Conservation (phyloP, 2,888 invertebrate genomes). For the Drosophila setosimentum region DNA sequence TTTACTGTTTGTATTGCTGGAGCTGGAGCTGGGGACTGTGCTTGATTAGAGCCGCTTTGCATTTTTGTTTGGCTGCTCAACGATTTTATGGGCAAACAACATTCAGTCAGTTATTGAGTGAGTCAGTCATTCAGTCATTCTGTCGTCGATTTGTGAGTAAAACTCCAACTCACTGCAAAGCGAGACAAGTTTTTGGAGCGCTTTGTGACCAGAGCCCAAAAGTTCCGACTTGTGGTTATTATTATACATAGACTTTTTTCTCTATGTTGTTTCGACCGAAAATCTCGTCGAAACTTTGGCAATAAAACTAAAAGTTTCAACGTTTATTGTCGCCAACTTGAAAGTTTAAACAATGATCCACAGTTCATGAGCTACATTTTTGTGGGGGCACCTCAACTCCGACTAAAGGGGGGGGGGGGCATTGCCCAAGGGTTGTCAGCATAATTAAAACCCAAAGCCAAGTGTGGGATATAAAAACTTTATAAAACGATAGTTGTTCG, state of each 20-base stretch:
- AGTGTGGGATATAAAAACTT: constrained; percentile 56
- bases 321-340: constrained; percentile 79
- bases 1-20: constrained; percentile 13
- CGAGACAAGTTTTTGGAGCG: constrained; percentile 38
- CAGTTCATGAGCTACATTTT: constrained; percentile 77
- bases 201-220: constrained; percentile 54
- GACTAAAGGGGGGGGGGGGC: constrained; percentile 17
- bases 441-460: constrained; percentile 69
- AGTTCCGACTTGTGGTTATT: constrained; percentile 73
- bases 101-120: constrained; percentile 14
- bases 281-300: constrained; percentile 77
- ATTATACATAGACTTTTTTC: constrained; percentile 71
- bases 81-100: constrained; percentile 49
- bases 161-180: constrained; percentile 39
- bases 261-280: constrained; percentile 67
- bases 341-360: constrained; percentile 76
- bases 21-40: constrained; percentile 29
- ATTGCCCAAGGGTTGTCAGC: constrained; percentile 54
- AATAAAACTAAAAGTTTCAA: constrained; percentile 78
- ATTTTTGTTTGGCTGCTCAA: constrained; percentile 61
- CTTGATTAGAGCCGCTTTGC: constrained; percentile 65
- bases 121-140: constrained; percentile 33
- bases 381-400: constrained; percentile 24
- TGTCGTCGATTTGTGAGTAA: constrained; percentile 61
- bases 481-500: constrained; percentile 42